Conservation (phyloP, 2,113 vertebrate species). For the Boulengeromyrus knoepffleri region DNA sequence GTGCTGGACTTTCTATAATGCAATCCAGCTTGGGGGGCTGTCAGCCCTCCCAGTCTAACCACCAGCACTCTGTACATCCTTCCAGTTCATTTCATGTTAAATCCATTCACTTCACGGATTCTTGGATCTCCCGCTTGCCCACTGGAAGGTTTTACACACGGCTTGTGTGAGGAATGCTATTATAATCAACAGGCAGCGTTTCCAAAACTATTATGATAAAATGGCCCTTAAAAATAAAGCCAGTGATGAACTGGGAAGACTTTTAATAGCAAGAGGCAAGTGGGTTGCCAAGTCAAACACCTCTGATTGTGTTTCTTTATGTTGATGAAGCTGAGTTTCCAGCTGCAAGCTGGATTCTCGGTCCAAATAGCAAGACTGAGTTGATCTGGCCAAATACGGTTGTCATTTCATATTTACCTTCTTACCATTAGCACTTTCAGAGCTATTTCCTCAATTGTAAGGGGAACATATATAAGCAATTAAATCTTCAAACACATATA, state of each 20-base stretch:
- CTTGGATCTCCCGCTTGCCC: conserved; percentile 22
- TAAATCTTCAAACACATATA: not conserved
- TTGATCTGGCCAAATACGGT: not conserved
- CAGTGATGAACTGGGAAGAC: conserved; percentile 28
- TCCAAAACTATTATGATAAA: conserved; percentile 27
- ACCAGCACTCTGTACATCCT: not conserved
- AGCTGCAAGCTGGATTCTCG: not conserved
- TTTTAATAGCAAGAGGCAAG: conserved; percentile 19
- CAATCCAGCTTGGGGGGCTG: conserved; percentile 9
- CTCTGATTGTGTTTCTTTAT: conserved; percentile 15
- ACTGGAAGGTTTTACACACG: conserved; percentile 13
- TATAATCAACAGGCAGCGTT: not conserved
- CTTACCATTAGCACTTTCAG: not conserved
- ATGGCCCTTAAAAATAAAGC: conserved; percentile 27
- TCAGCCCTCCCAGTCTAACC: not conserved
- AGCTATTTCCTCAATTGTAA: not conserved
- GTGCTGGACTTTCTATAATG: not conserved
- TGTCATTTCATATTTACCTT: not conserved
- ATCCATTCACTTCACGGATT: conserved; percentile 22
- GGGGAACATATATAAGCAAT: not conserved
- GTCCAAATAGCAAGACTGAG: not conserved
- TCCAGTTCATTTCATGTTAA: conserved; percentile 25
- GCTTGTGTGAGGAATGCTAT: conserved; percentile 28
- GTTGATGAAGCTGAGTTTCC: not conserved
- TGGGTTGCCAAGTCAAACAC: conserved; percentile 17